Percentiles rank a stretch among this genome's conserved stretches.
Conservation (phyloP, 2,797 vertebrate species). For the Hyperoplus immaculatus region DNA sequence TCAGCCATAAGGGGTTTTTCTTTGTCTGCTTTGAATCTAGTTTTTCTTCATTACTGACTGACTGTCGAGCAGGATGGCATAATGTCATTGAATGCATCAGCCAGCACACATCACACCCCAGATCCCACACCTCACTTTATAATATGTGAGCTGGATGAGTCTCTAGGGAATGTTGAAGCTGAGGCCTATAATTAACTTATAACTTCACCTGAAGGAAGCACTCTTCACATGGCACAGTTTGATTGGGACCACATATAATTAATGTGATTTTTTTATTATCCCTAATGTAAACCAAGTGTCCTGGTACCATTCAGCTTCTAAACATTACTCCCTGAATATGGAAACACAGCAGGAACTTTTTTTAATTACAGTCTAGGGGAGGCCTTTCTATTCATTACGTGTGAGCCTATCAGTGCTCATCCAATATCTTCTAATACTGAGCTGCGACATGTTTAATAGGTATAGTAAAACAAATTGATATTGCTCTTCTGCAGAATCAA, state of each 20-base stretch:
- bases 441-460: constrained; percentile 61
- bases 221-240: constrained; percentile 5
- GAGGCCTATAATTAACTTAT: constrained; percentile 37
- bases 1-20: constrained; percentile 32
- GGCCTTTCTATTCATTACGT: constrained; percentile 52
- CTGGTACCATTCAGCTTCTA: constrained; percentile 21
- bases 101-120: not conserved
- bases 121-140: constrained; percentile 24
- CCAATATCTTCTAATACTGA: constrained; percentile 52
- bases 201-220: constrained; percentile 19
- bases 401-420: constrained; percentile 56
- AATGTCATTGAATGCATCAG: constrained; percentile 39
- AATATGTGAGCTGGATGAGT: constrained; percentile 38
- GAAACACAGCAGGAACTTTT: constrained; percentile 63
- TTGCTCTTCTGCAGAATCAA: constrained; percentile 47
- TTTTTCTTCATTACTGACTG: constrained; percentile 44
- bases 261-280: constrained; percentile 4
- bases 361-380: constrained; percentile 58
- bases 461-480: constrained; percentile 55
- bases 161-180: constrained; percentile 29
- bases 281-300: constrained; percentile 20
- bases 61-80: constrained; percentile 32
- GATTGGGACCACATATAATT: not conserved
- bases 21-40: constrained; percentile 22
- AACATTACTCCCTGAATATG: constrained; percentile 57